Evolutionary conservation across 1,140 invertebrate species (phyloP).

Genomic region (Plutomurus gul): DNA sequence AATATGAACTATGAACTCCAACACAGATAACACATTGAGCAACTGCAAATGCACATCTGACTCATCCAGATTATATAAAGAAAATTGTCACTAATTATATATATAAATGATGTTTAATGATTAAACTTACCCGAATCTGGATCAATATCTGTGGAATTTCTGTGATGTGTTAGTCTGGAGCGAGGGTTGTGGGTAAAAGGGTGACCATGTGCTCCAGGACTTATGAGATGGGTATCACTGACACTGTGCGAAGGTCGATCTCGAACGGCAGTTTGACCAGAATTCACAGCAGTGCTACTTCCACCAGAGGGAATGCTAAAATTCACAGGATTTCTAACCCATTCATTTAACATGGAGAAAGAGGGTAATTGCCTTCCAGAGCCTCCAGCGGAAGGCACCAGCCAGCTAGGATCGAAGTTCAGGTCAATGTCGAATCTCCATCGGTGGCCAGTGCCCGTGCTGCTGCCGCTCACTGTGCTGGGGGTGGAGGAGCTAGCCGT

Average conservation of each 20-base stretch:
- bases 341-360: conserved; percentile 47
- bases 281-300: background rate
- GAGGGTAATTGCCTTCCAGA: conserved; percentile 24
- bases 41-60: no score
- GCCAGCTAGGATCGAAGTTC: conserved; percentile 50
- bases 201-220: background rate
- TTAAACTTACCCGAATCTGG: conserved; percentile 21
- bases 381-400: conserved; percentile 1
- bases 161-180: background rate
- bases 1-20: no score
- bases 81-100: no score
- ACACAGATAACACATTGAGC: no score
- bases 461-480: no score
- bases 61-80: no score
- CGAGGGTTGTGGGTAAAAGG: background rate
- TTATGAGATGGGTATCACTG: background rate
- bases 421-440: conserved; percentile 51
- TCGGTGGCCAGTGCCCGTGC: no score
- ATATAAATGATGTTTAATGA: background rate
- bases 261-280: background rate
- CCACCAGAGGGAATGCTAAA: conserved; percentile 12
- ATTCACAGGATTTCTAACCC: conserved; percentile 43
- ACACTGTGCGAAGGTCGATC: background rate
- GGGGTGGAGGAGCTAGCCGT: background rate
- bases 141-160: conserved; percentile 26